Evolutionary conservation across 2,113 vertebrate species (phyloP).

Genomic region (Tautogolabrus adspersus): DNA sequence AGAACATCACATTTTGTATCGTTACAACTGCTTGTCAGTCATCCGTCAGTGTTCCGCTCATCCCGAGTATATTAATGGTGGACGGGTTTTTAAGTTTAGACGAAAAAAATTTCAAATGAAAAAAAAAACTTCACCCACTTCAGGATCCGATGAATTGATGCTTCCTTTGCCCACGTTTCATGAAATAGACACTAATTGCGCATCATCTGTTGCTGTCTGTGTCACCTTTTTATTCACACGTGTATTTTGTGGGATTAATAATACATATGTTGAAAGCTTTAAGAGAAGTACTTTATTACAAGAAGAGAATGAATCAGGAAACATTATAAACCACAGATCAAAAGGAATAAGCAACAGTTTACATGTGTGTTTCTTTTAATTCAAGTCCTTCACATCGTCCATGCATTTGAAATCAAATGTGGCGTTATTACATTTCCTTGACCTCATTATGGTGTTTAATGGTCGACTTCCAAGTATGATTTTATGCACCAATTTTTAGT

Average conservation of each 20-base stretch:
- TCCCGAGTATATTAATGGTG: not conserved
- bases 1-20: slow-evolving; percentile 3
- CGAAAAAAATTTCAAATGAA: slow-evolving; percentile 9
- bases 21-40: slow-evolving; percentile 35
- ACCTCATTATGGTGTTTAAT: not conserved
- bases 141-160: slow-evolving; percentile 38
- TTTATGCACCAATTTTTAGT: too few species aligned
- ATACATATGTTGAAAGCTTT: slow-evolving; percentile 30
- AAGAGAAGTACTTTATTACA: slow-evolving; percentile 8
- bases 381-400: not conserved
- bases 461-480: not conserved
- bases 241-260: slow-evolving; percentile 28
- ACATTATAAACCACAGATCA: slow-evolving; percentile 8
- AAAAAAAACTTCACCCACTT: slow-evolving; percentile 35
- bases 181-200: slow-evolving; percentile 11
- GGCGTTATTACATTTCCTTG: not conserved
- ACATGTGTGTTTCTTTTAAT: slow-evolving; percentile 13
- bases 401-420: slow-evolving; percentile 2
- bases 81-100: slow-evolving; percentile 10
- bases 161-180: slow-evolving; percentile 35
- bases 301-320: not conserved
- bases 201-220: slow-evolving; percentile 38
- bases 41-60: slow-evolving; percentile 23
- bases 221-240: slow-evolving; percentile 42
- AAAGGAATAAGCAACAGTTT: slow-evolving; percentile 9